A percentile compares a stretch with the other conserved stretches of the same genome.
Conservation (phyloP, 2,113 vertebrate species). For the Diadophis punctatus region DNA sequence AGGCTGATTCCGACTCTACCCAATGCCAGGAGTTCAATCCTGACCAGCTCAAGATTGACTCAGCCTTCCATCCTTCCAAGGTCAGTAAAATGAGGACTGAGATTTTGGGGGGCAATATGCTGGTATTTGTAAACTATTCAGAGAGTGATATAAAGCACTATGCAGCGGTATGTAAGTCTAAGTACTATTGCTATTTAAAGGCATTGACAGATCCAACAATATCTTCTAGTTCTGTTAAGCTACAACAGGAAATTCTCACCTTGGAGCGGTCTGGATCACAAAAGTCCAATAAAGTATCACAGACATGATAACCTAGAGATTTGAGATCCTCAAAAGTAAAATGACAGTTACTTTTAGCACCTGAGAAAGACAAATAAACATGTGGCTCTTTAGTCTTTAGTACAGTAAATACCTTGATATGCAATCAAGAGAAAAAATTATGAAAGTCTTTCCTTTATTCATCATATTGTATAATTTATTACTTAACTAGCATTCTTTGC, state of each 20-base stretch:
- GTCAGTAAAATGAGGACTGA: neutral
- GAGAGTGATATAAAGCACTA: neutral
- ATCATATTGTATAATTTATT: neutral
- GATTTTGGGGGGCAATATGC: neutral
- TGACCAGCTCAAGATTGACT: neutral
- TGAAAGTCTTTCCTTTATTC: neutral
- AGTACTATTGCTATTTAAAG: neutral
- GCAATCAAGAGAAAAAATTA: neutral
- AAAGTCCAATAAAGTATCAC: slow-evolving; percentile 91
- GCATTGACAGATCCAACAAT: rapidly evolving
- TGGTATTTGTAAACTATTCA: neutral
- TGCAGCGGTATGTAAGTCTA: neutral
- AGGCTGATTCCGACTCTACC: neutral
- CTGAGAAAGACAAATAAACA: slow-evolving; percentile 56
- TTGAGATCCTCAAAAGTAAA: slow-evolving; percentile 82
- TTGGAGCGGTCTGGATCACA: slow-evolving; percentile 84
- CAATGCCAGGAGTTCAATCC: neutral
- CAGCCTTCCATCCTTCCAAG: neutral
- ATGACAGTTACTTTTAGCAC: slow-evolving; percentile 77
- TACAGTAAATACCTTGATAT: neutral
- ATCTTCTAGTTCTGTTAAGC: neutral
- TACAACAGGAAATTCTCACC: slow-evolving; percentile 64
- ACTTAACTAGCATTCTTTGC: neutral
- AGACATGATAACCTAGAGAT: slow-evolving; percentile 81
- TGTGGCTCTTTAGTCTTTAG: neutral